Evolutionary conservation across 1,140 invertebrate species (phyloP).

Genomic region (Globodera ellingtonae): DNA sequence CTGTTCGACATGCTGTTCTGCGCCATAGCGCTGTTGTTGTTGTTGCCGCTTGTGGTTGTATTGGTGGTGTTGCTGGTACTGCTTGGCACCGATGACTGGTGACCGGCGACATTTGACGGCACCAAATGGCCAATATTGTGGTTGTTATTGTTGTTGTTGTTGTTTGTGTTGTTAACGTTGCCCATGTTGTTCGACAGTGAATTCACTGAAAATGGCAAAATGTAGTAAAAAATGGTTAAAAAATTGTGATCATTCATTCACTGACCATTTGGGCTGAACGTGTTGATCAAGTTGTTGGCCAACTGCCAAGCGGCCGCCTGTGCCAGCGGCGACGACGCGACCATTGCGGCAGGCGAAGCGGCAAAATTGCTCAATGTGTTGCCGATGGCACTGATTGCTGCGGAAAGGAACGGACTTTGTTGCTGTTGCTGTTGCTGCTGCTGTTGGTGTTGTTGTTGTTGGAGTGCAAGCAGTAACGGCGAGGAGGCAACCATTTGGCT

Average conservation of each 20-base stretch:
- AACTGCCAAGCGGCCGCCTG: constrained; percentile 16
- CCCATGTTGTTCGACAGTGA: background rate
- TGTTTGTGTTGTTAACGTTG: constrained; percentile 3
- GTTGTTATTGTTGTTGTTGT: constrained; percentile 2
- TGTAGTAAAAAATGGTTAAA: no score
- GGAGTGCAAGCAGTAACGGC: constrained; percentile 17
- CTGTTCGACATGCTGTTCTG: background rate
- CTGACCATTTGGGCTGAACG: constrained; percentile 18
- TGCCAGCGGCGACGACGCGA: constrained; percentile 2
- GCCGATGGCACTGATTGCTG: constrained; percentile 19
- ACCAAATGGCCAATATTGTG: background rate
- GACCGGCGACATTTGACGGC: background rate
- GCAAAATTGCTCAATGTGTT: constrained; percentile 19
- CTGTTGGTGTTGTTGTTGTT: constrained; percentile 15
- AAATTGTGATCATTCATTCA: background rate
- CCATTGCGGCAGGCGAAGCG: constrained; percentile 12
- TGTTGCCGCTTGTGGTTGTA: background rate
- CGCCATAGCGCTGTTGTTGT: background rate
- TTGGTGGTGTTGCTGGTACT: background rate
- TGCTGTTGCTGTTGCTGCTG: constrained; percentile 16
- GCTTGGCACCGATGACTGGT: no score
- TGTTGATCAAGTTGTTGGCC: constrained; percentile 17
- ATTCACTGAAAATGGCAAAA: background rate
- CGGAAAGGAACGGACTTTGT: constrained; percentile 24
- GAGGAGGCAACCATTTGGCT: constrained; percentile 29